Conservation (phyloP, 2,888 invertebrate genomes). For the Nebria brevicollis region DNA sequence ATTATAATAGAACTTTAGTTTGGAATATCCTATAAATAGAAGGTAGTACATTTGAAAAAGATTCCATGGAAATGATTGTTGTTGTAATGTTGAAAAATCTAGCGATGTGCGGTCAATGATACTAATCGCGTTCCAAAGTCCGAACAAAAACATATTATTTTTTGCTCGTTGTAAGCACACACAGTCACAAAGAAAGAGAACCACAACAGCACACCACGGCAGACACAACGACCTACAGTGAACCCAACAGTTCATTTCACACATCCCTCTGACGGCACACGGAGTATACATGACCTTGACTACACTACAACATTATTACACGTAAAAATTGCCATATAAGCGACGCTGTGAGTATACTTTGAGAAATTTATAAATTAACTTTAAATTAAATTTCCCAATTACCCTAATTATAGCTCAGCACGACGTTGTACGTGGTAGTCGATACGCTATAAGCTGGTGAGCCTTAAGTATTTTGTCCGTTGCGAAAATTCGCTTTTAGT, state of each 20-base stretch:
- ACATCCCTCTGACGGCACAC: not conserved
- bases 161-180: not conserved
- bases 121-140: not conserved
- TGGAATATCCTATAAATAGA: not conserved
- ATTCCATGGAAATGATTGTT: not conserved
- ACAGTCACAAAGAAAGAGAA: not conserved
- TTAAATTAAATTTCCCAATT: no score
- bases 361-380: no score
- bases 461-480: no score
- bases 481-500: no score
- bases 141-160: not conserved
- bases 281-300: not conserved
- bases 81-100: not conserved
- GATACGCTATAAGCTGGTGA: no score
- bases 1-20: no score
- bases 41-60: not conserved
- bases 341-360: not conserved
- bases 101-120: not conserved
- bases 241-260: conserved; percentile 1
- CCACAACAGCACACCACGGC: not conserved
- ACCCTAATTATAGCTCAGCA: no score
- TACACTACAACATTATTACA: not conserved
- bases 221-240: conserved; percentile 1
- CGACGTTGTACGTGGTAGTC: no score
- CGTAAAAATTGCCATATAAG: not conserved